Conservation (phyloP, 2,888 invertebrate genomes). For the Sepiola atlantica region DNA sequence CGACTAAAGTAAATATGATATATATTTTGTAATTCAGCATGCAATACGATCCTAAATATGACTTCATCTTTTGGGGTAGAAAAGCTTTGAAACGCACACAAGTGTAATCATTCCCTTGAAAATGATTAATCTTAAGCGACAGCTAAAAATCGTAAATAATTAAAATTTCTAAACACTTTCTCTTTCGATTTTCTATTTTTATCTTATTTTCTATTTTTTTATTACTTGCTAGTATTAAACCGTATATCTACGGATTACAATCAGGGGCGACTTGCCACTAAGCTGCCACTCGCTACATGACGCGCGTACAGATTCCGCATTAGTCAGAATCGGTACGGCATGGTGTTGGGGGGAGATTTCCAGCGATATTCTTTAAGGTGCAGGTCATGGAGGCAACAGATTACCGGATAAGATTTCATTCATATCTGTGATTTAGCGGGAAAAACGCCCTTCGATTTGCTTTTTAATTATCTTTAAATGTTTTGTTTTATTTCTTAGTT, state of each 20-base stretch:
- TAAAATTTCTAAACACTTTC: background rate
- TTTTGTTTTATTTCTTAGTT: too few species aligned
- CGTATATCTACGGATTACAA: background rate
- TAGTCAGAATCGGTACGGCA: background rate
- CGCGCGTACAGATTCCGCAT: background rate
- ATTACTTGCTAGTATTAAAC: background rate
- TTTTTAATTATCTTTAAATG: too few species aligned
- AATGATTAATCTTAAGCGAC: background rate
- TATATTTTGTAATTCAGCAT: too few species aligned
- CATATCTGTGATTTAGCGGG: background rate
- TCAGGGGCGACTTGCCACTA: background rate
- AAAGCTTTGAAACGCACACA: too few species aligned
- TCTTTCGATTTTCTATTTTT: background rate
- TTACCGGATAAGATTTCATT: slow-evolving; percentile 13
- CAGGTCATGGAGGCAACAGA: background rate
- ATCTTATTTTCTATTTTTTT: background rate
- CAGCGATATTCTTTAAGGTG: background rate
- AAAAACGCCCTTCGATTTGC: background rate
- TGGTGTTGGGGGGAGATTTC: background rate
- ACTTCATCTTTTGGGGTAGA: too few species aligned
- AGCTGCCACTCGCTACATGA: background rate
- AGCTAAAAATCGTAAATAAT: background rate
- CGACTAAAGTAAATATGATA: too few species aligned
- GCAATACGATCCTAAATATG: too few species aligned
- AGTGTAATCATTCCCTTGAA: too few species aligned